These are phyloP conservation scores for Gavia stellata DNA, from an alignment of 2,113 vertebrate species.

Conservation along the genomic window DNA sequence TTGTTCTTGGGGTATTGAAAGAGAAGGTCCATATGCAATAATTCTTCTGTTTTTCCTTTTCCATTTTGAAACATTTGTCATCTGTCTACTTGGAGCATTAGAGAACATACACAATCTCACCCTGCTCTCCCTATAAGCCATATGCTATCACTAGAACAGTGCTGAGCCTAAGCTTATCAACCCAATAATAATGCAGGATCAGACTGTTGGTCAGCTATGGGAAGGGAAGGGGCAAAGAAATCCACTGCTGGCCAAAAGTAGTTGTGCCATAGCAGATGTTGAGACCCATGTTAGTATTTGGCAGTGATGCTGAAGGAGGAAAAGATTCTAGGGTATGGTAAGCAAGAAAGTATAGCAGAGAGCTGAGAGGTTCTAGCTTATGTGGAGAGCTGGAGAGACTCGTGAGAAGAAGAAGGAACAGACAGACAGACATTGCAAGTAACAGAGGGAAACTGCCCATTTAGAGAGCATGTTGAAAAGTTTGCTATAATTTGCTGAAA, in stretches of 20 bases:
- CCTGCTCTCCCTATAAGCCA: neutral
- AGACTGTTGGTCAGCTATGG: neutral
- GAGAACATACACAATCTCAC: neutral
- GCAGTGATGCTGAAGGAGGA: neutral
- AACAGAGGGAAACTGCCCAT: neutral
- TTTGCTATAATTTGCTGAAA: neutral
- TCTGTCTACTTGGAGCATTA: neutral
- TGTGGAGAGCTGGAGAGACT: neutral
- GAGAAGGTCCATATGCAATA: neutral
- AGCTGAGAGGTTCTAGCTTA: neutral
- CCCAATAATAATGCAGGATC: neutral
- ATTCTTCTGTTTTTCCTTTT: neutral
- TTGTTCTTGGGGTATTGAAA: neutral
- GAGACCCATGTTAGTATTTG: neutral
- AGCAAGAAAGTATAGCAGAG: neutral
- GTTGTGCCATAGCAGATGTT: neutral
- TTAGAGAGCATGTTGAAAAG: neutral
- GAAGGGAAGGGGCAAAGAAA: neutral
- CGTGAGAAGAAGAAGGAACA: neutral
- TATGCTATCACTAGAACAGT: neutral
- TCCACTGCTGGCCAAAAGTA: neutral
- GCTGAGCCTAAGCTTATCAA: neutral
- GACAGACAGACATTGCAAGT: neutral
- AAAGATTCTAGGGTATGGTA: neutral
- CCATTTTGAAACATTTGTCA: neutral